These are phyloP conservation scores for Cercopithecus mona DNA, from an alignment of 2,113 vertebrate genomes.

Conservation along the genomic window DNA sequence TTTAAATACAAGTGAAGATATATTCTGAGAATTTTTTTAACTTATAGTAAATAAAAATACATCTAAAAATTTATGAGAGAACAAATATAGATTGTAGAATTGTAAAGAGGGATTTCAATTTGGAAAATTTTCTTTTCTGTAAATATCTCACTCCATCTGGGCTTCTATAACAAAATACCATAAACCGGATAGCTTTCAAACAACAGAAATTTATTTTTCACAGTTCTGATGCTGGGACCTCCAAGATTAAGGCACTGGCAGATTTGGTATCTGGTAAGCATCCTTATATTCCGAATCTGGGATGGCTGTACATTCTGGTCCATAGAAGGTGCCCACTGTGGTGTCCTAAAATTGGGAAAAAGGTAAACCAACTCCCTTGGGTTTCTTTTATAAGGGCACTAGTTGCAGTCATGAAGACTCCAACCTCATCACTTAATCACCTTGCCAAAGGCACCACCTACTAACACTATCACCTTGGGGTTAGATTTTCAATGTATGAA, in stretches of 20 bases:
- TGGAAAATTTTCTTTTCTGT: not conserved
- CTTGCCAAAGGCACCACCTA: not conserved
- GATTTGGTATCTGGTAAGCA: not conserved
- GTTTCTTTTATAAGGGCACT: not conserved
- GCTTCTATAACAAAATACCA: not conserved
- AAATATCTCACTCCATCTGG: not conserved
- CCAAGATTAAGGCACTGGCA: too few species aligned
- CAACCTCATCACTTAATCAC: not conserved
- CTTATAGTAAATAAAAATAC: not conserved
- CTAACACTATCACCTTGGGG: too few species aligned
- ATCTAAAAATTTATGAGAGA: not conserved
- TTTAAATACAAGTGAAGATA: not conserved
- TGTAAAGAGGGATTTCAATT: not conserved
- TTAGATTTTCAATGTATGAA: not conserved
- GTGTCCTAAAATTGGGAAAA: not conserved
- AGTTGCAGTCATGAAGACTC: not conserved
- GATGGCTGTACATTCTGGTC: not conserved
- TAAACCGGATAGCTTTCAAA: not conserved
- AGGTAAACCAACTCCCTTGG: not conserved
- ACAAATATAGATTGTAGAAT: not conserved
- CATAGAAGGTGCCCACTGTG: not conserved
- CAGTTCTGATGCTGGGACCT: not conserved
- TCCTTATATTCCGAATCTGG: not conserved
- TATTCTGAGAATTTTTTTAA: not conserved
- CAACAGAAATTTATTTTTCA: not conserved